phyloP scores from a whole-genome alignment of 2,797 vertebrate genomes.

The Myotis pilosus region DNA sequence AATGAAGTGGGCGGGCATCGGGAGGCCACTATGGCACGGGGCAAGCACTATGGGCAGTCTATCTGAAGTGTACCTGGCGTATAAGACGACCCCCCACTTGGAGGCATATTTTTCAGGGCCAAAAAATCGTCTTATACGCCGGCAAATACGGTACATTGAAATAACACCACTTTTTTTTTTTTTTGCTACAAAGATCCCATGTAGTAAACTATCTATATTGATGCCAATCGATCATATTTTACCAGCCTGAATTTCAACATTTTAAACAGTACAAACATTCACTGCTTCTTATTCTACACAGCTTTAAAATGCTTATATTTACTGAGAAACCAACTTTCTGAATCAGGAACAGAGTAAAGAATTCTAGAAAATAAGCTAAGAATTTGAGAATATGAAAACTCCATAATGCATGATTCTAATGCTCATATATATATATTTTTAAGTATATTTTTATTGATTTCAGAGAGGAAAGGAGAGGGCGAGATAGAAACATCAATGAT shows the following conservation, averaged over 20 bases:
- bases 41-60: too few species aligned
- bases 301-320: conserved; percentile 30
- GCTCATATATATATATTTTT: neutral
- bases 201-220: neutral
- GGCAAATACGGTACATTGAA: too few species aligned
- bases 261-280: conserved; percentile 39
- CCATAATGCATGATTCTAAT: conserved; percentile 10
- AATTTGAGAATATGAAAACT: conserved; percentile 46
- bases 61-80: too few species aligned
- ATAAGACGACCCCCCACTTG: too few species aligned
- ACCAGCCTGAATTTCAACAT: conserved; percentile 31
- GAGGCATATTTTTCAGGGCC: too few species aligned
- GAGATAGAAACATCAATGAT: too few species aligned
- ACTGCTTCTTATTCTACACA: conserved; percentile 15
- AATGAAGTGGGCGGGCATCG: too few species aligned
- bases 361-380: conserved; percentile 52
- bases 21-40: too few species aligned
- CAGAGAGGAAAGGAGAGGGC: too few species aligned
- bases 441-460: too few species aligned
- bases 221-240: neutral
- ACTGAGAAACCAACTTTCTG: conserved; percentile 13
- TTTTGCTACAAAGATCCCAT: neutral
- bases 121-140: too few species aligned
- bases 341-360: neutral
- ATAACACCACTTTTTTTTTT: neutral